Evolutionary conservation across 1,140 invertebrate species (phyloP).

Genomic region (Plutomurus gul): DNA sequence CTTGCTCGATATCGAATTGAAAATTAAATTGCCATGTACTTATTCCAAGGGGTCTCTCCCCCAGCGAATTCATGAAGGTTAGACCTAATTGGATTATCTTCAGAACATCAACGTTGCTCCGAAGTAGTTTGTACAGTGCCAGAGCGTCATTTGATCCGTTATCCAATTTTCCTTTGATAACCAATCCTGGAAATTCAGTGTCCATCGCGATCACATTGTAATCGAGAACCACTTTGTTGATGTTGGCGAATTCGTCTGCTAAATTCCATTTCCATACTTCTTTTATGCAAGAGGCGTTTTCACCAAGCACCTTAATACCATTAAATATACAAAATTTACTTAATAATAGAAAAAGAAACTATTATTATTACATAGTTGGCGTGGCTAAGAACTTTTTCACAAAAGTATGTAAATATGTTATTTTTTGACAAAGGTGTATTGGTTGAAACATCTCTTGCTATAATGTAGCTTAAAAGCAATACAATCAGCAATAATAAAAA

Average conservation of each 20-base stretch:
- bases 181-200: slow-evolving; percentile 98
- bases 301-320: too few relatives aligned
- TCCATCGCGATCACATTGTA: slow-evolving; percentile 98
- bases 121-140: slow-evolving; percentile 81
- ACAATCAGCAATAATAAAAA: too few relatives aligned
- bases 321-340: too few relatives aligned
- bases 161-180: slow-evolving; percentile 93
- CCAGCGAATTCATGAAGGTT: slow-evolving; percentile 93
- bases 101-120: slow-evolving; percentile 95
- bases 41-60: slow-evolving; percentile 82
- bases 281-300: slow-evolving; percentile 70
- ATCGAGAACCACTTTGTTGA: slow-evolving; percentile 83
- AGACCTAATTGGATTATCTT: slow-evolving; percentile 94
- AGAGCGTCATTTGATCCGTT: slow-evolving; percentile 89
- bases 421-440: too few relatives aligned
- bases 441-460: too few relatives aligned
- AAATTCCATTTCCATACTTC: slow-evolving; percentile 97
- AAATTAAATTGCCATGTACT: slow-evolving; percentile 98
- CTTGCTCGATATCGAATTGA: slow-evolving; percentile 93
- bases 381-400: too few relatives aligned
- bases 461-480: too few relatives aligned
- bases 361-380: too few relatives aligned
- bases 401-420: too few relatives aligned
- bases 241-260: slow-evolving; percentile 92
- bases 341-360: too few relatives aligned